phyloP scores from a whole-genome alignment of 2,888 invertebrate genomes.

The Rhingia campestris region DNA sequence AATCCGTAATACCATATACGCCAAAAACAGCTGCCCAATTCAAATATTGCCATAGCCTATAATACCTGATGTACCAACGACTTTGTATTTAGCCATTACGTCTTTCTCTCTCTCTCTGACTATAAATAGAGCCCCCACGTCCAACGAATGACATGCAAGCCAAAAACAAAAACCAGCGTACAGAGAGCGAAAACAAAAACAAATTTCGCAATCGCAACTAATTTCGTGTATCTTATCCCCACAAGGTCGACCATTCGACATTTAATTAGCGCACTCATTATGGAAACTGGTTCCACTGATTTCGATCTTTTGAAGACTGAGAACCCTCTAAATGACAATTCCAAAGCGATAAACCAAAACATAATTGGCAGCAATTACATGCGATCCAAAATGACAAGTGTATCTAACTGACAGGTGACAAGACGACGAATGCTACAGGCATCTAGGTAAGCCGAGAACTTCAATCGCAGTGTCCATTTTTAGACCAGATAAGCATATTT shows the following conservation, averaged over 20 bases:
- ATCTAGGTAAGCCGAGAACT: background rate
- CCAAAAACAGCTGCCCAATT: background rate
- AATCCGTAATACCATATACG: too few relatives aligned
- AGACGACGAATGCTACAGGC: conserved; percentile 26
- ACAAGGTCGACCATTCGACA: conserved; percentile 55
- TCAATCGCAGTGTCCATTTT: conserved; percentile 19
- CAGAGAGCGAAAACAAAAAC: background rate
- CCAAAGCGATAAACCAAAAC: conserved; percentile 36
- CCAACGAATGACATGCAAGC: background rate
- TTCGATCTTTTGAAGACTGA: conserved; percentile 37
- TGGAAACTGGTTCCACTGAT: conserved; percentile 45
- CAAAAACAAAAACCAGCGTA: background rate
- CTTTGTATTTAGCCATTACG: background rate
- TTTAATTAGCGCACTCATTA: conserved; percentile 46
- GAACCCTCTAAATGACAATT: conserved; percentile 20
- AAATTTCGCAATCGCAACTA: conserved; percentile 37
- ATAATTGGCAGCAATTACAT: conserved; percentile 62
- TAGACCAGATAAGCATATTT: conserved; percentile 37
- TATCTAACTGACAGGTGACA: conserved; percentile 39
- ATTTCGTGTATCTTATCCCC: conserved; percentile 24
- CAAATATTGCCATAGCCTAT: background rate
- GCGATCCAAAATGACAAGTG: background rate
- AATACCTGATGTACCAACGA: background rate
- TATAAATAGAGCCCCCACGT: conserved; percentile 32
- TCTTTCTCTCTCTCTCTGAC: background rate